These are phyloP conservation scores for Rhodophaea formosa DNA, from an alignment of 2,888 invertebrate species.

Conservation along the genomic window DNA sequence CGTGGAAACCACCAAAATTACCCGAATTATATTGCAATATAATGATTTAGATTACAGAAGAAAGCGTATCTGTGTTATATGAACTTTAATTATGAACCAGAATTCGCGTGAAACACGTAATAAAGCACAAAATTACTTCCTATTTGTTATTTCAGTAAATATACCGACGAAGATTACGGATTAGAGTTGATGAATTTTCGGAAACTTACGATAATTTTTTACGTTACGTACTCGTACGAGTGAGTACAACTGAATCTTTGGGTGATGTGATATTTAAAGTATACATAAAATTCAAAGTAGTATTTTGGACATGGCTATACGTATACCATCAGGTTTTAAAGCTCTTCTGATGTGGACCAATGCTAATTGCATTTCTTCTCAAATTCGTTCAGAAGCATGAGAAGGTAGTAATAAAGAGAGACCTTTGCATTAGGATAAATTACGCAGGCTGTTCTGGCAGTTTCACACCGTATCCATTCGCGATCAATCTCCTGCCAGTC, in stretches of 20 bases:
- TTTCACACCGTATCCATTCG: constrained; percentile 40
- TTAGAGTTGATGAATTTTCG: constrained; percentile 8
- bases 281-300: too few species aligned
- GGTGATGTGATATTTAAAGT: too few species aligned
- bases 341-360: too few species aligned
- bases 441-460: constrained; percentile 34
- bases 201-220: constrained; percentile 15
- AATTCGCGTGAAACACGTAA: constrained; percentile 66
- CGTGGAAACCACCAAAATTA: constrained; percentile 16
- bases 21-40: constrained; percentile 27
- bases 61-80: constrained; percentile 66
- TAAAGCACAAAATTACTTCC: constrained; percentile 73
- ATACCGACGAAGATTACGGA: constrained; percentile 41
- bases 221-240: too few species aligned
- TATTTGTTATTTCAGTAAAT: constrained; percentile 41
- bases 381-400: too few species aligned
- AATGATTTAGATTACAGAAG: constrained; percentile 45
- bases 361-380: too few species aligned
- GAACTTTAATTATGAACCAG: constrained; percentile 59
- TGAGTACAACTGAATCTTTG: too few species aligned
- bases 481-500: constrained; percentile 40
- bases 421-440: not conserved
- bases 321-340: too few species aligned
- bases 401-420: not conserved
- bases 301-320: too few species aligned